phyloP scores from a whole-genome alignment of 2,113 vertebrate species.

The Narcine bancroftii region DNA sequence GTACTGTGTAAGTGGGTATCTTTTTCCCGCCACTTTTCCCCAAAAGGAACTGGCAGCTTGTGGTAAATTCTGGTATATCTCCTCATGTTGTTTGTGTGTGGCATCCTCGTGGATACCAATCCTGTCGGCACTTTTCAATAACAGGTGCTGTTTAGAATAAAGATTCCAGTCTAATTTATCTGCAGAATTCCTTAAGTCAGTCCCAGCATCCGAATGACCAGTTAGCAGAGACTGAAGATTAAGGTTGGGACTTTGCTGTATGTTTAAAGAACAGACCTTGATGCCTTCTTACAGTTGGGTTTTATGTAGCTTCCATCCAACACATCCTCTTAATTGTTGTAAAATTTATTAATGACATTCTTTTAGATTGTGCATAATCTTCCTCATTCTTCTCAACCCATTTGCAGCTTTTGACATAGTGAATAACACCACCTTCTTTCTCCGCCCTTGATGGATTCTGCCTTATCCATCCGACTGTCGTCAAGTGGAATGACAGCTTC shows the following conservation, averaged over 20 bases:
- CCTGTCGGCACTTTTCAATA: neutral
- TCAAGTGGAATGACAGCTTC: no score
- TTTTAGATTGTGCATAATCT: no score
- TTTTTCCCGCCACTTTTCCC: neutral
- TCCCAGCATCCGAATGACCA: neutral
- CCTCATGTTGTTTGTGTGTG: neutral
- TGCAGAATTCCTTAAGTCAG: neutral
- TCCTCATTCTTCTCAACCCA: no score
- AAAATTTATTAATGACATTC: no score
- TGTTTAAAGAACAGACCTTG: neutral
- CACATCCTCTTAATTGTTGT: neutral
- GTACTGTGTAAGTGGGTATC: neutral
- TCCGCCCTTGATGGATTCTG: no score
- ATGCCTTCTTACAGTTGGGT: neutral
- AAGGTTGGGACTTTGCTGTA: neutral
- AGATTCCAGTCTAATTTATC: neutral
- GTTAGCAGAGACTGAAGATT: neutral
- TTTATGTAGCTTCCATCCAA: neutral
- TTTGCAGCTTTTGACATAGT: no score
- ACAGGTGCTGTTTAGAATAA: neutral
- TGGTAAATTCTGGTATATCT: neutral
- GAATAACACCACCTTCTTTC: no score
- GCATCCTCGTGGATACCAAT: neutral
- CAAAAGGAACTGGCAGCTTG: neutral
- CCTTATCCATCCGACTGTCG: no score